Conservation (phyloP, 2,888 invertebrate genomes). For the Drosophila mercatorum region DNA sequence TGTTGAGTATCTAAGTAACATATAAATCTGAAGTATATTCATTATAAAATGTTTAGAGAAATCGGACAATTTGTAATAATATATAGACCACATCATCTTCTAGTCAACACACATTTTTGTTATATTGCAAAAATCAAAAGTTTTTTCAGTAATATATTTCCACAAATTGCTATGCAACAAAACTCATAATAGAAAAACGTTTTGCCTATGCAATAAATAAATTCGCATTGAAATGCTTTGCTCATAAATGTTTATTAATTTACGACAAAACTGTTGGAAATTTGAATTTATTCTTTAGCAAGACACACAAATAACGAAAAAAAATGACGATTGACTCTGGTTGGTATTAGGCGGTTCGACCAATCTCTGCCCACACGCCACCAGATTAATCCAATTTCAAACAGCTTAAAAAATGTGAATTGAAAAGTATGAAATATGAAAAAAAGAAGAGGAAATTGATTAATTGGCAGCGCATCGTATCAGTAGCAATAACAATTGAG, state of each 20-base stretch:
- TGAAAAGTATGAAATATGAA: conserved; percentile 9
- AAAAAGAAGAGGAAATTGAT: conserved; percentile 27
- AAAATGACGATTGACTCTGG: neutral
- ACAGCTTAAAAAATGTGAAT: conserved; percentile 19
- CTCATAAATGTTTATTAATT: conserved; percentile 30
- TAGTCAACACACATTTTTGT: neutral
- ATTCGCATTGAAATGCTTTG: conserved; percentile 3
- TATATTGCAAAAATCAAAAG: neutral
- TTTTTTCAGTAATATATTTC: neutral
- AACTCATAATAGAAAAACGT: neutral
- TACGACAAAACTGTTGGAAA: conserved; percentile 4
- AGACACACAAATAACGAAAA: neutral
- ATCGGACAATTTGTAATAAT: neutral
- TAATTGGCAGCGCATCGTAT: conserved; percentile 37
- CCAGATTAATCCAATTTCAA: conserved; percentile 65
- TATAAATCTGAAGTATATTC: too few relatives aligned
- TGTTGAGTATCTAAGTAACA: too few relatives aligned
- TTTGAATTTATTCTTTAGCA: neutral
- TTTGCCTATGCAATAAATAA: conserved; percentile 8
- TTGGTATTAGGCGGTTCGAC: conserved; percentile 34
- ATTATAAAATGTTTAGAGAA: too few relatives aligned
- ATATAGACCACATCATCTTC: neutral
- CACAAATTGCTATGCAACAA: too few relatives aligned
- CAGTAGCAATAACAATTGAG: neutral
- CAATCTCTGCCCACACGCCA: conserved; percentile 54